phyloP scores from a whole-genome alignment of 1,140 invertebrate species.

The Brachionus paranguensis region DNA sequence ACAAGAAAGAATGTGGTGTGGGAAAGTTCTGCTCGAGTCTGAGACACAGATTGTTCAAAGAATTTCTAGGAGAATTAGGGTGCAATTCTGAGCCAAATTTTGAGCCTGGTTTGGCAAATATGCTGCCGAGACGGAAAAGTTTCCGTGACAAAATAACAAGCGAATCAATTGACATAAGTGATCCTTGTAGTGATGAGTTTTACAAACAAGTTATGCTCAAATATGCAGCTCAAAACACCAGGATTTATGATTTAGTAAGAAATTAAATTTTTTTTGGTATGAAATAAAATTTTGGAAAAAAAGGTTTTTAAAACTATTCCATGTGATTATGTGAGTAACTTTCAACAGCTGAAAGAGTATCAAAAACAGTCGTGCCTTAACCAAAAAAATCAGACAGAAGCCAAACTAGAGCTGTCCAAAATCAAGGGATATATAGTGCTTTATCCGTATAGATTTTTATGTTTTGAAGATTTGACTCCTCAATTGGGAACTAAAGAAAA shows the following conservation, averaged over 20 bases:
- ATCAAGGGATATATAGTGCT: constrained; percentile 27
- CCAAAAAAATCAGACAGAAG: constrained; percentile 1
- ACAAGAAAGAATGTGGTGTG: constrained; percentile 68
- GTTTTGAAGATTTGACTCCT: constrained; percentile 16
- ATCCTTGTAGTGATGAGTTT: constrained; percentile 77
- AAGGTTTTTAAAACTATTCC: constrained; percentile 39
- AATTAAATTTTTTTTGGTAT: background rate
- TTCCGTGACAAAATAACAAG: background rate
- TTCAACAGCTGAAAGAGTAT: constrained; percentile 34
- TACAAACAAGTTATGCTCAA: constrained; percentile 57
- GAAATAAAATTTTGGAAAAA: background rate
- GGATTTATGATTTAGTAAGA: constrained; percentile 2
- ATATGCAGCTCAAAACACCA: background rate
- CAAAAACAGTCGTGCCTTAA: constrained; percentile 9
- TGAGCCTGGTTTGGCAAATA: background rate
- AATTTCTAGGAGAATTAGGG: constrained; percentile 67
- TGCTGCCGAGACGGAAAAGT: background rate
- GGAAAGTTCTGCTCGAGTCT: constrained; percentile 78
- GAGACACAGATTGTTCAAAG: constrained; percentile 68
- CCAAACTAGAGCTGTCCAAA: background rate
- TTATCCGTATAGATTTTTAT: constrained; percentile 26
- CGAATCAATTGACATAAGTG: constrained; percentile 56
- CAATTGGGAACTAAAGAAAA: constrained; percentile 32
- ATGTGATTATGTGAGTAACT: constrained; percentile 29
- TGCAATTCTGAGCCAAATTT: background rate